Percentiles rank a stretch among this genome's conserved stretches.
Conservation (phyloP, 2,797 vertebrate species). For the Coluber constrictor region DNA sequence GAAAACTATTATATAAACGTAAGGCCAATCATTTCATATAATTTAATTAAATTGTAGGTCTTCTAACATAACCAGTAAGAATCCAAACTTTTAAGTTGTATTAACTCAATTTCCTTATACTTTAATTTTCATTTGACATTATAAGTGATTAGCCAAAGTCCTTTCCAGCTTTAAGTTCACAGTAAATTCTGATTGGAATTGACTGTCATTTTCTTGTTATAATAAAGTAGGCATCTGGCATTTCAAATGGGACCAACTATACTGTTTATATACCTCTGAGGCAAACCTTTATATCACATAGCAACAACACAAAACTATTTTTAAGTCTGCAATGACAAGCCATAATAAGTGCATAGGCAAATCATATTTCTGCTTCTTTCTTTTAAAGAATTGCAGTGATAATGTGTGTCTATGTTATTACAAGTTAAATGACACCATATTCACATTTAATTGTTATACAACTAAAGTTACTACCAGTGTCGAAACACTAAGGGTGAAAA, state of each 20-base stretch:
- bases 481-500: slow-evolving; percentile 17
- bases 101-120: slow-evolving; percentile 82
- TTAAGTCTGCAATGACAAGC: slow-evolving; percentile 32
- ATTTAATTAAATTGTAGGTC: slow-evolving; percentile 77
- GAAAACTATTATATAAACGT: slow-evolving; percentile 63
- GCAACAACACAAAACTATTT: slow-evolving; percentile 49
- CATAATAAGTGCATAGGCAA: slow-evolving; percentile 21
- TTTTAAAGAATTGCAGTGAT: slow-evolving; percentile 12
- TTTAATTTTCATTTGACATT: slow-evolving; percentile 83
- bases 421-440: slow-evolving; percentile 14
- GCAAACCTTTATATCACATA: slow-evolving; percentile 34
- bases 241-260: slow-evolving; percentile 61
- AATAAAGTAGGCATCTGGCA: slow-evolving; percentile 78
- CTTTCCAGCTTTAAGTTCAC: slow-evolving; percentile 77
- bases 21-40: slow-evolving; percentile 73
- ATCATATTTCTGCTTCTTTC: slow-evolving; percentile 36
- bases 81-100: slow-evolving; percentile 80
- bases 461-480: slow-evolving; percentile 18
- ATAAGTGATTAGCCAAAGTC: slow-evolving; percentile 77
- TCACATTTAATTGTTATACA: slow-evolving; percentile 31
- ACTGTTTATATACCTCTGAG: slow-evolving; percentile 56
- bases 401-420: neutral
- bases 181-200: slow-evolving; percentile 82
- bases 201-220: slow-evolving; percentile 76
- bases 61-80: slow-evolving; percentile 76